Evolutionary conservation across 2,888 invertebrate genomes (phyloP), one percentile per base, ranked within the genome.

Genomic region (Creontiades dilutus): DNA sequence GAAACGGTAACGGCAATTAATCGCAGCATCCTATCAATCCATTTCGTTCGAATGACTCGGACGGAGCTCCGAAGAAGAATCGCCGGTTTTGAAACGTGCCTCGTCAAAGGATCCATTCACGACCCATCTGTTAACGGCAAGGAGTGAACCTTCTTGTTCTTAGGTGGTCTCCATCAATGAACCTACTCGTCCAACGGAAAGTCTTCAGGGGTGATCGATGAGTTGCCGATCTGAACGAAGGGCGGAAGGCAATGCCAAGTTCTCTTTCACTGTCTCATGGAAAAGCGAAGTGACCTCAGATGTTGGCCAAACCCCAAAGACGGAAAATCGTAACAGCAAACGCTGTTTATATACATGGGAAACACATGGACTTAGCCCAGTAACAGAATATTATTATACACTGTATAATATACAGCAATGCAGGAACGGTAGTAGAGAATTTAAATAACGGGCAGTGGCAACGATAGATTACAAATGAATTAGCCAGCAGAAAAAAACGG

Each of bases 151-250:
- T 23, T n/a, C 68, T 57, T 57, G 52, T 16, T 68, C 68, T 68
- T 68, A 23, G 68, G 68, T 68, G 68, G 68, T 68, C 68, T 13
- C 68, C 23, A 68, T 68, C 68, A 68, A 68, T 68, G 68, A 23
- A 19, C 68, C 52, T 52, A 13, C 52, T 23, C 27, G 11, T 57
- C n/a, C 12, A 57, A 57, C 52, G 23, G 68, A 5, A 68, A 19
- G n/a, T 19, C 61, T 19, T 68, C 68, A 27, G 13, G 11, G 5
- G 23, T 68, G 68, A 68, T 23, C 27, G 68, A 68, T 68, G 19
- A 19, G 23, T 68, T 68, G n/a, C 23, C 23, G 23, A 68, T 68
- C 23, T 13, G 12, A 13, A 52, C 52, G 37, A 37, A 37, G 37
- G 13, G 52, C 52, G 11, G 52, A 16, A 2, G 13, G 52, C 52